Evolutionary conservation across 2,888 invertebrate species (phyloP).

Genomic region (Agelastica alni): DNA sequence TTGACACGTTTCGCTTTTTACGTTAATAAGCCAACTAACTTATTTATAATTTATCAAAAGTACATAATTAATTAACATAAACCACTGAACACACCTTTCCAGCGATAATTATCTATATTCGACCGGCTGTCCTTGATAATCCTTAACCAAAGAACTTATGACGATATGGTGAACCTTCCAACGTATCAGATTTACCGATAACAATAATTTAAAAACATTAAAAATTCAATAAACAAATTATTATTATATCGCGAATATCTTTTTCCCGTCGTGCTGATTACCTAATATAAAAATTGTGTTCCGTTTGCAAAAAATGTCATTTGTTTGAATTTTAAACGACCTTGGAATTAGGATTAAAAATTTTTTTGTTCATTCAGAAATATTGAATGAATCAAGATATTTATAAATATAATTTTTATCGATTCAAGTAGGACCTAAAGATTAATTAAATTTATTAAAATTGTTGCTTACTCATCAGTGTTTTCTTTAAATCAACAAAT

Average conservation of each 20-base stretch:
- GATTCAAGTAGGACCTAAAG: no score
- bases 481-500: no score
- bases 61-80: slow-evolving; percentile 8
- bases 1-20: no score
- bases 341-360: not conserved
- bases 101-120: slow-evolving; percentile 1
- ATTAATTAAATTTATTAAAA: no score
- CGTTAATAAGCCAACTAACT: no score
- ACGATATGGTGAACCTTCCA: slow-evolving; percentile 10
- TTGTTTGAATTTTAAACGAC: not conserved
- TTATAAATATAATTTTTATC: no score
- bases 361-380: not conserved
- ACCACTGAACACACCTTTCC: slow-evolving; percentile 2
- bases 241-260: not conserved
- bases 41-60: no score
- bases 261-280: not conserved
- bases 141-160: not conserved
- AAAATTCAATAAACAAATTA: not conserved
- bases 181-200: slow-evolving; percentile 7
- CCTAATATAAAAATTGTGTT: not conserved
- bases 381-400: no score
- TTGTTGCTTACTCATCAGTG: no score
- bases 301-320: not conserved
- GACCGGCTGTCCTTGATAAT: slow-evolving; percentile 8
- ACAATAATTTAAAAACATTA: slow-evolving; percentile 11